phyloP scores from a whole-genome alignment of 2,888 invertebrate genomes.

The Nasonovia ribisnigri region DNA sequence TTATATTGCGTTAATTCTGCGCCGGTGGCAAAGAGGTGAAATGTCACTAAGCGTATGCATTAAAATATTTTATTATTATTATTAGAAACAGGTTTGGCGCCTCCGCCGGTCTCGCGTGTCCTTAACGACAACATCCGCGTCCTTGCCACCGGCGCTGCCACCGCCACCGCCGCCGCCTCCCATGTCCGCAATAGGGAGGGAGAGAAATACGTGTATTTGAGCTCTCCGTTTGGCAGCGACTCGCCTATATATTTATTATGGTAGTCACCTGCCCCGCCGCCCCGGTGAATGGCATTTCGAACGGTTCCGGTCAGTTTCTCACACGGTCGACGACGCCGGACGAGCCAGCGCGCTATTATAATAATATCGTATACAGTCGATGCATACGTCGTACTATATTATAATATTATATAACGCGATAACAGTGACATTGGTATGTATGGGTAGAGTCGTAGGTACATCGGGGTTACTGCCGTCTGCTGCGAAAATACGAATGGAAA shows the following conservation, averaged over 20 bases:
- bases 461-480: no score
- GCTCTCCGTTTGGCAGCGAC: not conserved
- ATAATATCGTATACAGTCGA: not conserved
- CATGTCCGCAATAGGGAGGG: not conserved
- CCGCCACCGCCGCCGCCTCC: not conserved
- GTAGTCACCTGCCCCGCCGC: no score
- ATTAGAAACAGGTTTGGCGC: constrained; percentile 47
- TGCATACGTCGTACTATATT: not conserved
- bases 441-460: no score
- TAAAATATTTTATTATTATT: not conserved
- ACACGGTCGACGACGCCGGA: not conserved
- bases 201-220: not conserved
- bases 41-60: not conserved
- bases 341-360: not conserved
- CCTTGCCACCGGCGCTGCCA: constrained; percentile 49
- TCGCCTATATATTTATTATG: not conserved
- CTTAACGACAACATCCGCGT: constrained; percentile 55
- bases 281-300: constrained; percentile 27
- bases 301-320: constrained; percentile 49
- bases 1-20: not conserved
- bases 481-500: not conserved
- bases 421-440: no score
- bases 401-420: not conserved
- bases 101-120: constrained; percentile 35
- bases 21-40: not conserved